These are phyloP conservation scores for Aspidiotus destructor DNA, from an alignment of 2,888 invertebrate species.

Conservation along the genomic window DNA sequence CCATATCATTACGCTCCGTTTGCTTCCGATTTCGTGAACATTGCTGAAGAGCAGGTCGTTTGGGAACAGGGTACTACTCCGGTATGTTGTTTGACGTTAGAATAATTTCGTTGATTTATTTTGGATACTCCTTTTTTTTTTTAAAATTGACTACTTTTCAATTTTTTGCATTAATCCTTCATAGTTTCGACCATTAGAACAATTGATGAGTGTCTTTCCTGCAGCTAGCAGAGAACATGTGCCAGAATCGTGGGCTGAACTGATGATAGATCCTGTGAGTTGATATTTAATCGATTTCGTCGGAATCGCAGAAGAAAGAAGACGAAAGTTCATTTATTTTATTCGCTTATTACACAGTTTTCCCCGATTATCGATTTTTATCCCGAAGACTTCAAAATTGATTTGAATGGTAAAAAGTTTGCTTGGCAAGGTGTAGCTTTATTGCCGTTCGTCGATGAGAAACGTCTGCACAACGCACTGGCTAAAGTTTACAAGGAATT, in stretches of 20 bases:
- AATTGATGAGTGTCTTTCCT: constrained; percentile 98
- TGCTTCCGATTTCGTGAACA: constrained; percentile 94
- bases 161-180: constrained; percentile 37
- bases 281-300: not conserved
- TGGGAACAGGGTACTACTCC: constrained; percentile 85
- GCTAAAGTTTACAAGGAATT: constrained; percentile 68
- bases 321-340: not conserved
- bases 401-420: constrained; percentile 97
- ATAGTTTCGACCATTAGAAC: constrained; percentile 92
- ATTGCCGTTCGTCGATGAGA: constrained; percentile 94
- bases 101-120: constrained; percentile 8
- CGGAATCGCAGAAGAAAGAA: not conserved
- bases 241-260: constrained; percentile 80
- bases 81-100: constrained; percentile 47
- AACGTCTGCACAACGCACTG: constrained; percentile 71
- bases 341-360: constrained; percentile 51
- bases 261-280: constrained; percentile 84
- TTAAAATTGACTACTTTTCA: not conserved
- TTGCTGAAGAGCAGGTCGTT: constrained; percentile 70
- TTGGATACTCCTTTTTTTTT: not conserved
- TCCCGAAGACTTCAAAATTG: constrained; percentile 93
- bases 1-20: constrained; percentile 99
- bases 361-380: constrained; percentile 98
- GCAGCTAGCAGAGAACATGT: constrained; percentile 92
- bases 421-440: constrained; percentile 99